Conservation (phyloP, 2,797 vertebrate genomes). For the Bovichtus diacanthus region DNA sequence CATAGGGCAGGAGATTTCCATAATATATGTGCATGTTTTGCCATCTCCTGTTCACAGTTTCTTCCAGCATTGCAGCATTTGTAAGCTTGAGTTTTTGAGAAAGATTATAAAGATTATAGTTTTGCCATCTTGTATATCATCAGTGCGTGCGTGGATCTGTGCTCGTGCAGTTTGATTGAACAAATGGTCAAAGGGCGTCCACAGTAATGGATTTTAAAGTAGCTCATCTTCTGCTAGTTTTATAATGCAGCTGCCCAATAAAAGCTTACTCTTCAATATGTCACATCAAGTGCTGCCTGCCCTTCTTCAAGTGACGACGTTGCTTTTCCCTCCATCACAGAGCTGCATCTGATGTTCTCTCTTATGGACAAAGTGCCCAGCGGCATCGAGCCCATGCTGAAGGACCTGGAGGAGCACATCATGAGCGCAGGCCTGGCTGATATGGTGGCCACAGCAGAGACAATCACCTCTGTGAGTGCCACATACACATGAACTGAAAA, state of each 20-base stretch:
- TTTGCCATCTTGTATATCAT: neutral
- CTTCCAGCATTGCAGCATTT: neutral
- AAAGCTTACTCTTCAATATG: neutral
- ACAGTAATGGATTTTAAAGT: constrained; percentile 55
- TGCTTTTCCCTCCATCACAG: constrained; percentile 75
- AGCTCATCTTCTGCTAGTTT: constrained; percentile 22
- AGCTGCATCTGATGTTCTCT: constrained; percentile 98
- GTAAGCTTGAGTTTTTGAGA: neutral
- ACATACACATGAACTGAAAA: neutral
- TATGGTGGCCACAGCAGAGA: constrained; percentile 98
- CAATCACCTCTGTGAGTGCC: constrained; percentile 95
- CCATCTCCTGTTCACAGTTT: neutral
- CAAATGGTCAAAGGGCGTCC: constrained; percentile 18
- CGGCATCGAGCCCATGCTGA: constrained; percentile 98
- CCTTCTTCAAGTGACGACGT: neutral
- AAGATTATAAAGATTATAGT: neutral
- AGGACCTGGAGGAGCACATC: constrained; percentile 99
- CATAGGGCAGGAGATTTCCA: neutral
- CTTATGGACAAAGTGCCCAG: constrained; percentile 99
- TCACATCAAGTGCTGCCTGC: neutral
- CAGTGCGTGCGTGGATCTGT: neutral
- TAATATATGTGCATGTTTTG: neutral
- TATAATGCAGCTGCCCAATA: constrained; percentile 17
- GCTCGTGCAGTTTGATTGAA: neutral
- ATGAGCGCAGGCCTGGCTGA: constrained; percentile 97